A percentile compares a stretch with the other conserved stretches of the same genome.
These are phyloP conservation scores for Aythya baeri DNA, from an alignment of 2,113 vertebrate genomes.

Conservation along the genomic window DNA sequence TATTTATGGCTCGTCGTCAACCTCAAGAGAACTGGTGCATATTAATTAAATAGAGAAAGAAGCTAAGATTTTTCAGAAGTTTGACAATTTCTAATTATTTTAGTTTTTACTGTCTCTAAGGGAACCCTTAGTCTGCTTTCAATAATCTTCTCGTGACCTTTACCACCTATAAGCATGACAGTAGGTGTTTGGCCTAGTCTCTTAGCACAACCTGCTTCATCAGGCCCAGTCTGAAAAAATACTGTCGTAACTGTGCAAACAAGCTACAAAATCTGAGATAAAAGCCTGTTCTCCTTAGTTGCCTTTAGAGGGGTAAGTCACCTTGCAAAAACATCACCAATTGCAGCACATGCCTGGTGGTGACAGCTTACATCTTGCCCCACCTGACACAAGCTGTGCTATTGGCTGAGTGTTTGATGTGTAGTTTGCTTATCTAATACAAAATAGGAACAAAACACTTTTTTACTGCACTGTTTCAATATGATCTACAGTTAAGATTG, in stretches of 20 bases:
- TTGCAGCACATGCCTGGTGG: background rate
- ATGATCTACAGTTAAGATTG: background rate
- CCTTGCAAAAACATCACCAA: no score
- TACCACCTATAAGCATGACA: background rate
- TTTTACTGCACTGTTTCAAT: background rate
- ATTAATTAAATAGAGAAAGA: background rate
- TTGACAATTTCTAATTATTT: background rate
- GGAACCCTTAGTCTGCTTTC: background rate
- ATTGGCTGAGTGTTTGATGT: no score
- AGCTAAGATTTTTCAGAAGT: background rate
- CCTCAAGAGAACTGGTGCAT: accelerated
- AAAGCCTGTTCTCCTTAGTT: background rate
- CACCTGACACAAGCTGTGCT: accelerated
- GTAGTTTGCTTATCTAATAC: accelerated
- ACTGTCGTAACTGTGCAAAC: background rate
- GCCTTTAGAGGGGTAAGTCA: background rate
- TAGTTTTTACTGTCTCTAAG: background rate
- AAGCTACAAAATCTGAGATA: background rate
- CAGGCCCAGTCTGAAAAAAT: background rate
- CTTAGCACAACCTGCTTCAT: background rate
- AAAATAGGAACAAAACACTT: background rate
- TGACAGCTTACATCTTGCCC: background rate
- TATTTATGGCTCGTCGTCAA: background rate
- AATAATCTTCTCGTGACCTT: background rate
- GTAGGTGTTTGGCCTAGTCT: background rate